Evolutionary conservation across 2,888 invertebrate species (phyloP).

Genomic region (Rhagonycha lutea): DNA sequence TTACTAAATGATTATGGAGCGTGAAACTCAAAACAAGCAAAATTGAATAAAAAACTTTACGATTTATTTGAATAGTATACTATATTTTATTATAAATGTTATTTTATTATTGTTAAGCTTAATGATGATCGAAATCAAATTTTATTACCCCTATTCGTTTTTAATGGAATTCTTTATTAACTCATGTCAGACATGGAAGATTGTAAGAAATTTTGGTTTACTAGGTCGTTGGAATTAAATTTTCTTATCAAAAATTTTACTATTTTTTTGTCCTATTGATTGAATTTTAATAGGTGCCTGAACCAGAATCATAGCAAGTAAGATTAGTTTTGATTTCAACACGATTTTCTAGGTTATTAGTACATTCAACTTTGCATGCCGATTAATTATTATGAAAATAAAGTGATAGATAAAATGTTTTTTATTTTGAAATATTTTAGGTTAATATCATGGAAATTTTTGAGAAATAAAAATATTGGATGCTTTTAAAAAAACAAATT

Average conservation of each 20-base stretch:
- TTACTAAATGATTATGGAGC: not conserved
- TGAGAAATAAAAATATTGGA: too few species aligned
- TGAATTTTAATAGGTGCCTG: not conserved
- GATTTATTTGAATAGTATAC: not conserved
- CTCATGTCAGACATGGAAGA: not conserved
- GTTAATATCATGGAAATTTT: too few species aligned
- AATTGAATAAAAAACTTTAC: not conserved
- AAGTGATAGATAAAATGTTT: too few species aligned
- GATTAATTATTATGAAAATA: not conserved
- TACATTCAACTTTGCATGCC: not conserved
- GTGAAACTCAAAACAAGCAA: not conserved
- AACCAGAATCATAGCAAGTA: not conserved
- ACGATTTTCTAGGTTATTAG: not conserved
- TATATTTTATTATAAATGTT: not conserved
- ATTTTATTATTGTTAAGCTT: not conserved
- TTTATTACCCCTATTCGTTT: not conserved
- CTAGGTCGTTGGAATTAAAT: too few species aligned
- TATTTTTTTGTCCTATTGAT: not conserved
- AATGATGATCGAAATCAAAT: not conserved
- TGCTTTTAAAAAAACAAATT: too few species aligned
- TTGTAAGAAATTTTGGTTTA: not conserved
- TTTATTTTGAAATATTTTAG: too few species aligned
- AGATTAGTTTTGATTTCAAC: not conserved
- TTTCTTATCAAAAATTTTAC: not conserved
- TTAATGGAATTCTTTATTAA: not conserved